These are phyloP conservation scores for Peromyscus eremicus DNA, from an alignment of 2,797 vertebrate species.

Conservation along the genomic window DNA sequence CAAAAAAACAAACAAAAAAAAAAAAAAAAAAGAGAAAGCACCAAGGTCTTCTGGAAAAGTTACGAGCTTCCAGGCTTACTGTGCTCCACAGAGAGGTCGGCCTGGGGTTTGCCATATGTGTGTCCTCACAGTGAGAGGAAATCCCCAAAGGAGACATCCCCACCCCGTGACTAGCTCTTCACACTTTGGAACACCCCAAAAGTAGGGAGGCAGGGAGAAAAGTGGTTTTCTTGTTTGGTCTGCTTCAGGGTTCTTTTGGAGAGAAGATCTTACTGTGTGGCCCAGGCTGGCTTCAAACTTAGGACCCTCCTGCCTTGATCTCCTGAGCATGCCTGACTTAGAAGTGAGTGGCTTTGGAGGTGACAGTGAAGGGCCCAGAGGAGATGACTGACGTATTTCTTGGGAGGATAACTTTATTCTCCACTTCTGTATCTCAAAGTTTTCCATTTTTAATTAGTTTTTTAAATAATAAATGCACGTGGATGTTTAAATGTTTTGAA, in stretches of 20 bases:
- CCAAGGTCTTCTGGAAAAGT: not conserved
- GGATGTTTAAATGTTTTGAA: not conserved
- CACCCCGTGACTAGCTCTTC: not conserved
- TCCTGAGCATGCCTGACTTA: not conserved
- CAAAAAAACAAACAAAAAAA: too few relatives aligned
- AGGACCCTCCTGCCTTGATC: not conserved
- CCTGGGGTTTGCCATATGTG: not conserved
- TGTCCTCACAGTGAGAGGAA: not conserved
- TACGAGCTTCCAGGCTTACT: not conserved
- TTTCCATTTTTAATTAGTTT: constrained; percentile 12
- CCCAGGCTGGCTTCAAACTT: not conserved
- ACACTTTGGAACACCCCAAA: not conserved
- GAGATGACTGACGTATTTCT: not conserved
- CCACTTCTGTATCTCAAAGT: not conserved
- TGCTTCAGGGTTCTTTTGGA: not conserved
- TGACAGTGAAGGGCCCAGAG: not conserved
- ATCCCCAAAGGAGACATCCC: not conserved
- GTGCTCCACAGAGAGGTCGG: fast-evolving
- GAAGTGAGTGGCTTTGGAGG: not conserved
- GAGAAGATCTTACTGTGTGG: not conserved
- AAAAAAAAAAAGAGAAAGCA: not conserved
- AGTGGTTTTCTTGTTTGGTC: not conserved
- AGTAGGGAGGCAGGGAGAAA: not conserved
- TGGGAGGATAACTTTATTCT: not conserved
- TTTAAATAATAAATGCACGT: not conserved